Conservation (phyloP, 2,797 vertebrate genomes). For the Peromyscus eremicus region DNA sequence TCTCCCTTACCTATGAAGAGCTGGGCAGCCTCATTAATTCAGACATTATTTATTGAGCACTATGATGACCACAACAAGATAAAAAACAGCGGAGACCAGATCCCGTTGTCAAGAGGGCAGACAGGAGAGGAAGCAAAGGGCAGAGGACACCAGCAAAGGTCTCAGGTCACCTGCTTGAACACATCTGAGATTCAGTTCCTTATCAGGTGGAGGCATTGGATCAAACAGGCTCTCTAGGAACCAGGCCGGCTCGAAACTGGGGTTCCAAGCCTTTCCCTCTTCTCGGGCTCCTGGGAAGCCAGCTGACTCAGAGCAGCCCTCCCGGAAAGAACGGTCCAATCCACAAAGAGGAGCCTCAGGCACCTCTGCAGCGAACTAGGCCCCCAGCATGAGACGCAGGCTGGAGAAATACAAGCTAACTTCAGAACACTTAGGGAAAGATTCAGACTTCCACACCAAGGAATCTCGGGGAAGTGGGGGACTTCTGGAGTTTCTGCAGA, state of each 20-base stretch:
- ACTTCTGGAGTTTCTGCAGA: neutral
- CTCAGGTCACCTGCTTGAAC: neutral
- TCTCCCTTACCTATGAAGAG: neutral
- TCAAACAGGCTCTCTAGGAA: slow-evolving; percentile 37
- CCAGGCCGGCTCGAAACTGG: slow-evolving; percentile 28
- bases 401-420: neutral
- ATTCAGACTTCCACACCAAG: neutral
- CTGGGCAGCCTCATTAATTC: neutral
- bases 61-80: neutral
- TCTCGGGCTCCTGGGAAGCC: neutral
- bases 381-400: neutral
- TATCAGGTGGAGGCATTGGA: neutral
- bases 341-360: neutral
- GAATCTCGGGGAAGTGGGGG: neutral
- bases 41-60: neutral
- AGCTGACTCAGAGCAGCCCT: neutral
- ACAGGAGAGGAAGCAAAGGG: neutral
- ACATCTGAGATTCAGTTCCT: slow-evolving; percentile 37
- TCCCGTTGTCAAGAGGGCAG: neutral
- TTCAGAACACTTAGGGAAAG: slow-evolving; percentile 37
- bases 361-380: neutral
- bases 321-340: neutral
- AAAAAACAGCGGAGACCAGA: slow-evolving; percentile 23
- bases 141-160: neutral
- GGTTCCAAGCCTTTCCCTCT: neutral